Evolutionary conservation across 2,888 invertebrate species (phyloP), one percentile per base, ranked within the genome.

Genomic region (Himalopsyche kuldschensis): DNA sequence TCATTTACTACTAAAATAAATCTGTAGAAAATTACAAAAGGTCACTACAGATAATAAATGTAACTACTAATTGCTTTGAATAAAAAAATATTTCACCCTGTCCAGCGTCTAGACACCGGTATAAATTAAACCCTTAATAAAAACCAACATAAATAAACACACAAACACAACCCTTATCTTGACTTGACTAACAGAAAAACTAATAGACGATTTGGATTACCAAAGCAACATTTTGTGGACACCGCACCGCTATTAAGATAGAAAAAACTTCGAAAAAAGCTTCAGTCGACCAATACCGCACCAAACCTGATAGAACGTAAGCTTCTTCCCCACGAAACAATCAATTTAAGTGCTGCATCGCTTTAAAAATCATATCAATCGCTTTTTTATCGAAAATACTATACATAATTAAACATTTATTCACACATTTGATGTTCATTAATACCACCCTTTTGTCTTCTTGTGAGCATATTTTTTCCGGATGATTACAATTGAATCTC

Each of bases 181-280:
- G 55, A 84, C 46, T 84, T 47, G 84, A 81, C 81, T 75, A 78
- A 84, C 78, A 84, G 78, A 81, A 81, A 84, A 80, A 81, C 81
- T 81, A 84, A 84, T 84, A 84, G 84, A 81, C 84, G 78, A 78
- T 84, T 84, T 46, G 69, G 84, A 81, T 78, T 78, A 81, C 78
- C 81, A 78, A 75, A 69, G 81, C 81, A 81, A 47, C 84, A 46
- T 84, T 84, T 69, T 84, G 81, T 81, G 69, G 81, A 80, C 80
- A 80, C 82, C 79, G 82, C 79, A 30, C 20, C 24, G 35, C 80
- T 83, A 80, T 83, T 83, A 80, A 83, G 76, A 80, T 80, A 80
- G 32, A 46, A 27, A 63, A 69, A 79, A 17, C 48, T 78, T 78
- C 15, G 69, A 69, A 69, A 69, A 69, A 69, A 69, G 30, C 15